Evolutionary conservation across 2,113 vertebrate genomes (phyloP), one percentile per base, ranked within the genome.

Genomic region (Tupaia tana): DNA sequence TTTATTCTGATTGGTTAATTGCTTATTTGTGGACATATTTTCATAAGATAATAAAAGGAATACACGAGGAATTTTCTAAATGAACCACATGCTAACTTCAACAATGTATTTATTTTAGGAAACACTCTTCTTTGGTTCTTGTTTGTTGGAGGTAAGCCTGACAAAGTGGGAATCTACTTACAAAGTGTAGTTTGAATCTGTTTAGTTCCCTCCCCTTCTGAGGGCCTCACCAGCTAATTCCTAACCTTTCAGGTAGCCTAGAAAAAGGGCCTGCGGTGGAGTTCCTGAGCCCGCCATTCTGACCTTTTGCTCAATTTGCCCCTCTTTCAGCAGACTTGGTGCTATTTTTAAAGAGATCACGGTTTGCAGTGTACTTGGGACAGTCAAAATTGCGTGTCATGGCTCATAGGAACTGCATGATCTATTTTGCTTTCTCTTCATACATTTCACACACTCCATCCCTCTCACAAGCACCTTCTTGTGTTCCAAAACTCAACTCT

Each of bases 61-160:
- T 31, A 52, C 89, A 63, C 43, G 9, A 92, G 43, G 19, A 66
- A 67, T 78, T 87, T 90, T 94, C 29, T 13, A 64, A 66, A 61
- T 63, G 22, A 56, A 58, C 1, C 15, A 34, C 1, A 2, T 6
- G 25, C 16, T 91, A 12, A 66, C 11, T 86, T 90, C 31, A 83
- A 43, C 18, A 79, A 29, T 22, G 8, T 67, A 7, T 58, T 74
- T 90, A 56, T 67, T 91, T 89, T 29, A 79, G 87, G 54, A 59
- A 61, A 86, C 79, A 29, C 10, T 43, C 73, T 91, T 84, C 52
- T 82, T 91, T 80, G 29, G 63, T 87, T 93, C 70, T 18, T 74
- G 7, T 94, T 87, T 85, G 52, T 58, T 80, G 79, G 34, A 80
- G 64, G 7, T 34, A 79, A 84, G 95, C 70, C 3, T 2, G 27